A percentile compares a stretch with the other conserved stretches of the same genome.
Evolutionary conservation across 2,113 vertebrate species (phyloP).

Genomic region (Ochotona princeps): DNA sequence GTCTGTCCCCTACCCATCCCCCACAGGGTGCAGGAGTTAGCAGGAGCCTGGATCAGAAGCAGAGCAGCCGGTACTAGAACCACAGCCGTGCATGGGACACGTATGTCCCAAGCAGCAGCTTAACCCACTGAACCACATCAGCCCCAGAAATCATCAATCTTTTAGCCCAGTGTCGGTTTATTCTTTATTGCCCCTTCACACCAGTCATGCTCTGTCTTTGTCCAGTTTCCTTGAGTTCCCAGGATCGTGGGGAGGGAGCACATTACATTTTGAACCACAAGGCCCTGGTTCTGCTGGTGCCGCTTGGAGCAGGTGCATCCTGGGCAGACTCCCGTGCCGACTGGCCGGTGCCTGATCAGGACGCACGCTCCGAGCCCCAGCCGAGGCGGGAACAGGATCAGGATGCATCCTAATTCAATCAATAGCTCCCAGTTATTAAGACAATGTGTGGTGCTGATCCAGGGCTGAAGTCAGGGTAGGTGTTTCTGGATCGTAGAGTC

Average conservation of each 20-base stretch:
- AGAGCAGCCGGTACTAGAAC: too few species aligned
- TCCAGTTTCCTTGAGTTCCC: background rate
- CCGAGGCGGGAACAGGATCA: too few species aligned
- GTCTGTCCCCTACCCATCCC: too few species aligned
- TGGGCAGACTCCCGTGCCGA: background rate
- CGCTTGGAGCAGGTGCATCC: background rate
- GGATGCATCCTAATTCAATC: background rate
- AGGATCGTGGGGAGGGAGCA: background rate
- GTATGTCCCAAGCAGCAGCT: too few species aligned
- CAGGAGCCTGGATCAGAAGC: too few species aligned
- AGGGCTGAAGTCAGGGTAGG: background rate
- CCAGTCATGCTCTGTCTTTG: background rate
- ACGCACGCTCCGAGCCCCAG: accelerated
- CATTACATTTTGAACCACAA: background rate
- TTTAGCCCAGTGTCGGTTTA: background rate
- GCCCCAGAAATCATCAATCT: background rate
- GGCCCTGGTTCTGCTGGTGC: too few species aligned
- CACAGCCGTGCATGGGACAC: too few species aligned
- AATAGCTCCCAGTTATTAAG: background rate
- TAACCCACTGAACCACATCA: too few species aligned
- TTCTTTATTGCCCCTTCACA: background rate
- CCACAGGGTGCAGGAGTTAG: too few species aligned
- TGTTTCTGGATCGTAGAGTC: background rate
- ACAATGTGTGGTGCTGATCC: background rate
- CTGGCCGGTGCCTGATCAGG: background rate